Base-by-base conservation (phyloP, 2,888 invertebrate genomes). In the Xestobium rufovillosum region DNA sequence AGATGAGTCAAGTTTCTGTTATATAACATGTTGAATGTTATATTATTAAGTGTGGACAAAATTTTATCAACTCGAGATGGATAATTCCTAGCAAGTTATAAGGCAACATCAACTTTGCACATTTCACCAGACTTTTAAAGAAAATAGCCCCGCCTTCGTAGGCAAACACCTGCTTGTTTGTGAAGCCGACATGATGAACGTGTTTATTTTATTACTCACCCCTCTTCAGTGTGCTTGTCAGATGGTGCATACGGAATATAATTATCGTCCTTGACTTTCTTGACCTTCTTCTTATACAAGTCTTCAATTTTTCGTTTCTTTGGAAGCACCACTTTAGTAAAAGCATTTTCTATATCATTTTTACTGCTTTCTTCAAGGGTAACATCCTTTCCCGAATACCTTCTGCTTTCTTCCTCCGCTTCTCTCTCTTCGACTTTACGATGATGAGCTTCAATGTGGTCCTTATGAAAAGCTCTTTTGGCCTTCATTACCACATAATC, bases 401-500 rank as follows among this genome's bases (percentile, higher is more conserved):
- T n/a, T 49, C 25, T 44, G 44, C 14, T 50, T 38, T 55, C 42
- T 41, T 61, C 59, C 56, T 55, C 55, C 11, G 49, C 43, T 42
- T 61, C 44, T 28, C 60, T 59, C 42, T 67, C 61, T 41, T 67
- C 61, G 11, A 61, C 41, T 46, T 63, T 63, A 41, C 60, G 57
- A 32, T 66, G 69, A 48, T 68, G 67, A 34, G 63, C 62, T 3
- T 52, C 53, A 41, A 81, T 71, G 64, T 71, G 57, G 57, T 77
- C 60, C 60, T 78, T 68, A 67, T 94, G 76, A 57, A 79, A 70
- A 45, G 77, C 72, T 31, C 96, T 75, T 64, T 92, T 94, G 8
- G 76, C 72, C 61, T 90, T 88, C 95, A 97, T 97, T 0, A 87
- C 80, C 38, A 77, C 65, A 49, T 83, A 84, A 57, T 80, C 80